These are phyloP conservation scores for Sigmodon hispidus DNA, from an alignment of 2,113 vertebrate genomes.

Conservation along the genomic window DNA sequence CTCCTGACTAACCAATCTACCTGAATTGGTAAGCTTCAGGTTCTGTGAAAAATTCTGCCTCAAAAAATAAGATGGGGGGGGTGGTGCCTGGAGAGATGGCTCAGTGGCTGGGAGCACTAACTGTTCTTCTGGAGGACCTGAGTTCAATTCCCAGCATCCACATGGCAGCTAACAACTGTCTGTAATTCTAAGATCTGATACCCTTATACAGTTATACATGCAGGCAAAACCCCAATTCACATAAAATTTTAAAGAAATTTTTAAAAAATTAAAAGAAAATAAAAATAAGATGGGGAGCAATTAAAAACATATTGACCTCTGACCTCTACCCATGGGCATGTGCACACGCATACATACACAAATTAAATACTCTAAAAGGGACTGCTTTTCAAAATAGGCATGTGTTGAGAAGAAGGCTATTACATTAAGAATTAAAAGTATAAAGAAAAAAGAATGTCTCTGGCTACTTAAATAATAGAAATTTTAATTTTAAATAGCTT, in stretches of 20 bases:
- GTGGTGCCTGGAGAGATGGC: no score
- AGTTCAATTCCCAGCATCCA: no score
- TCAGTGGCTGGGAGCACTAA: no score
- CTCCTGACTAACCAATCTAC: neutral
- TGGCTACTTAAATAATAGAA: conserved; percentile 81
- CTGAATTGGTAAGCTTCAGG: neutral
- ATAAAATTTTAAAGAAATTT: no score
- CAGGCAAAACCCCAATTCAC: no score
- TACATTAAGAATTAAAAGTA: conserved; percentile 72
- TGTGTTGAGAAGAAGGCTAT: conserved; percentile 68
- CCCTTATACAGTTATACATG: no score
- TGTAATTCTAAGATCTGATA: no score
- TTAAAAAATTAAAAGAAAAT: no score
- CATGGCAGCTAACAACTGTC: no score
- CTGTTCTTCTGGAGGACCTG: no score
- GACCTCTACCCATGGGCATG: neutral
- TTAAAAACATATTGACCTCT: neutral
- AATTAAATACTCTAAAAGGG: neutral
- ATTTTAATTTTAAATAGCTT: conserved; percentile 77
- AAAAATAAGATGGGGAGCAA: neutral
- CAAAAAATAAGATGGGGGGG: neutral
- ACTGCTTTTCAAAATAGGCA: conserved; percentile 73
- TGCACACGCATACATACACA: neutral
- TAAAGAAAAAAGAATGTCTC: conserved; percentile 74
- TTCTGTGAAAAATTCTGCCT: neutral